These are phyloP conservation scores for Cheirogaleus major DNA, from an alignment of 2,797 vertebrate species.

Conservation along the genomic window DNA sequence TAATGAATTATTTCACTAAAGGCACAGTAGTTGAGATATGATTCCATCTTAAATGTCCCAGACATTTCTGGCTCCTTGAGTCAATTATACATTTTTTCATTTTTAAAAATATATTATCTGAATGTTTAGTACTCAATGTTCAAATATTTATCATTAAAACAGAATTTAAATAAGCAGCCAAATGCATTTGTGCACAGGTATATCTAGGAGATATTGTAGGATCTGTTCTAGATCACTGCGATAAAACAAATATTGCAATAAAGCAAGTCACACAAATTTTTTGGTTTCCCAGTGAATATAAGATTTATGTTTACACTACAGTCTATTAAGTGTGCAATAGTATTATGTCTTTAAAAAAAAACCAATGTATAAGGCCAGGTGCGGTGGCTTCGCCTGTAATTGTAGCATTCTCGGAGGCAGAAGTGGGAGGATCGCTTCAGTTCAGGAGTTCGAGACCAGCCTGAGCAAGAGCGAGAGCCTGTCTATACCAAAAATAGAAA, in stretches of 20 bases:
- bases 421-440: too few relatives aligned
- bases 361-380: background rate
- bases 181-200: background rate
- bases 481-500: too few relatives aligned
- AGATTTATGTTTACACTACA: background rate
- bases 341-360: background rate
- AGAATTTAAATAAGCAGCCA: background rate
- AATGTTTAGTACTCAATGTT: background rate
- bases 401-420: too few relatives aligned
- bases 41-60: background rate
- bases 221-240: background rate
- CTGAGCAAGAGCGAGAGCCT: too few relatives aligned
- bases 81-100: background rate
- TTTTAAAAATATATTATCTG: background rate
- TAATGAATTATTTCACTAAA: slow-evolving; percentile 21
- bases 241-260: background rate
- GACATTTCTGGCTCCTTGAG: background rate
- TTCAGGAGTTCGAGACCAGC: too few relatives aligned
- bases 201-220: background rate
- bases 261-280: background rate
- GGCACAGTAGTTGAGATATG: background rate
- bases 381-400: too few relatives aligned
- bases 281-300: too few relatives aligned
- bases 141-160: background rate
- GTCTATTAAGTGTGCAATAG: too few relatives aligned